Percentiles rank a stretch among this genome's conserved stretches.
phyloP scores from a whole-genome alignment of 2,797 vertebrate species.

The Anomalospiza imberbis region DNA sequence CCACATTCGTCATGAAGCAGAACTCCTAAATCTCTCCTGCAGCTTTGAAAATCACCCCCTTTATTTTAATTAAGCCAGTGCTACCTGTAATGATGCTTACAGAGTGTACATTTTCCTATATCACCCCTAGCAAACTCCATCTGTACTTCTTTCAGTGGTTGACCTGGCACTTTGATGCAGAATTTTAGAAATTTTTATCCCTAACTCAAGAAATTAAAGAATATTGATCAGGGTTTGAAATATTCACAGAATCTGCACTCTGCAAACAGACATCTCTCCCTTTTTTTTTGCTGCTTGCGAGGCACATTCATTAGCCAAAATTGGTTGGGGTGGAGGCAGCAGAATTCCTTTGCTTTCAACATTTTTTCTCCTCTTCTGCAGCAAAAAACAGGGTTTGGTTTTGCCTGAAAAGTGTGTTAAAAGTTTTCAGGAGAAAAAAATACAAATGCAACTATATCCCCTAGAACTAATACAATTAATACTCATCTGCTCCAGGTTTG shows the following conservation, averaged over 20 bases:
- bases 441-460: neutral
- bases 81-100: neutral
- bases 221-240: neutral
- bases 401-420: neutral
- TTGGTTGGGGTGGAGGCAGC: neutral
- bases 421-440: neutral
- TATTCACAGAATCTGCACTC: neutral
- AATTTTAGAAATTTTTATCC: neutral
- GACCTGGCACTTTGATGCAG: neutral
- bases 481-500: neutral
- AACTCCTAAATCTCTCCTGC: neutral
- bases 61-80: neutral
- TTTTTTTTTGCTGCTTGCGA: neutral
- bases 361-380: neutral
- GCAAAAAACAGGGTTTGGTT: neutral
- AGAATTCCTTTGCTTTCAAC: neutral
- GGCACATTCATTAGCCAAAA: neutral
- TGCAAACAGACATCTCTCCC: neutral
- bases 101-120: accelerated
- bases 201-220: neutral
- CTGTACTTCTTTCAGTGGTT: neutral
- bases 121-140: neutral
- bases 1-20: neutral
- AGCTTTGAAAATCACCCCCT: neutral
- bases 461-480: neutral